These are phyloP conservation scores for Himalopsyche tibetana DNA, from an alignment of 2,888 invertebrate genomes.

Conservation along the genomic window DNA sequence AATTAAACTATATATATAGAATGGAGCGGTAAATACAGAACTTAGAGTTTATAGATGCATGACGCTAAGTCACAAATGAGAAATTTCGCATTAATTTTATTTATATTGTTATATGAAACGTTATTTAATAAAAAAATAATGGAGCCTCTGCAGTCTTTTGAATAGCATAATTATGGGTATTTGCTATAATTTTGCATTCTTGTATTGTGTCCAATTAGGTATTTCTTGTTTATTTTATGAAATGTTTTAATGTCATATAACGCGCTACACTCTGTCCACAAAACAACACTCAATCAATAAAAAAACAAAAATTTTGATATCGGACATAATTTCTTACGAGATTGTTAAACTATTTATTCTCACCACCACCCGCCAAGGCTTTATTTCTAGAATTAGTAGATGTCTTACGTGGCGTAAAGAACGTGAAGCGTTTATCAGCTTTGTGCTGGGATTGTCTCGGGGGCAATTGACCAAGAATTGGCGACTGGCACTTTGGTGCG, in stretches of 20 bases:
- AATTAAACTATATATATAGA: neutral
- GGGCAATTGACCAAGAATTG: no score
- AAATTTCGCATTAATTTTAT: constrained; percentile 47
- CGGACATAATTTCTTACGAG: no score
- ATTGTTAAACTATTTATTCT: no score
- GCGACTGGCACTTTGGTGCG: no score
- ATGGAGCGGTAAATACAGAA: neutral
- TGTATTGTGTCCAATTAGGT: constrained; percentile 5
- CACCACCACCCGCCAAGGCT: no score
- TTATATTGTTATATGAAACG: constrained; percentile 51
- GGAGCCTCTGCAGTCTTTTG: constrained; percentile 37
- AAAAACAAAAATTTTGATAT: neutral
- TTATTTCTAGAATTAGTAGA: no score
- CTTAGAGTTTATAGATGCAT: constrained; percentile 19
- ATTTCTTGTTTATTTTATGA: constrained; percentile 32
- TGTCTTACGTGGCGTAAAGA: no score
- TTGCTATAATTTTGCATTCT: constrained; percentile 55
- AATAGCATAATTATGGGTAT: constrained; percentile 58
- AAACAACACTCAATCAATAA: neutral
- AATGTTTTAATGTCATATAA: constrained; percentile 39
- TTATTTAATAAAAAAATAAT: constrained; percentile 59
- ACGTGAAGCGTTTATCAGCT: no score
- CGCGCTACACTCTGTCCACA: neutral
- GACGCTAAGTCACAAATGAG: constrained; percentile 54
- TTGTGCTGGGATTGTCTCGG: no score